Evolutionary conservation across 2,888 invertebrate genomes (phyloP).

Genomic region (Petrophora chlorosata): DNA sequence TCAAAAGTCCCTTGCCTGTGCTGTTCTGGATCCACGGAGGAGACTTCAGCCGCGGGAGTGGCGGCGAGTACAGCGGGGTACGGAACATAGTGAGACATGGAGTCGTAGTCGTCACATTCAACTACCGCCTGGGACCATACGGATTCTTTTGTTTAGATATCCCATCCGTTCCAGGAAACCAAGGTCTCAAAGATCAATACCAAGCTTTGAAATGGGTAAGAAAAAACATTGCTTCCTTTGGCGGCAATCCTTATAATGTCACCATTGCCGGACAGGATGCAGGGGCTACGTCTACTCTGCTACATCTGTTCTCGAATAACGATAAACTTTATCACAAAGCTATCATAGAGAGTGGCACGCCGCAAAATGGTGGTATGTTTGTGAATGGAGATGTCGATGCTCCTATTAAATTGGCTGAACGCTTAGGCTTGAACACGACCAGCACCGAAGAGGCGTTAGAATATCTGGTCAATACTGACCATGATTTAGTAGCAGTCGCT

Average conservation of each 20-base stretch:
- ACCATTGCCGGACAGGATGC: conserved; percentile 72
- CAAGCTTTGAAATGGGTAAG: conserved; percentile 69
- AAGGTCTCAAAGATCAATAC: conserved; percentile 74
- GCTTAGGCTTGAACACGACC: conserved; percentile 63
- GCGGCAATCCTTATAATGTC: conserved; percentile 73
- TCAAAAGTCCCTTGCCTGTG: conserved; percentile 66
- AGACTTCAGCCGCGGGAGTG: conserved; percentile 58
- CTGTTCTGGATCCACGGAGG: conserved; percentile 76
- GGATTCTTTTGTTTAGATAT: conserved; percentile 73
- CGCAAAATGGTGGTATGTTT: conserved; percentile 65
- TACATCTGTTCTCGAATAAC: conserved; percentile 68
- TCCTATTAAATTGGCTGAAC: conserved; percentile 61
- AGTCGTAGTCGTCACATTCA: conserved; percentile 68
- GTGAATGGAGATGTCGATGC: conserved; percentile 59
- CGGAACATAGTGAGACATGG: conserved; percentile 62
- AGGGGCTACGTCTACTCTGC: conserved; percentile 64
- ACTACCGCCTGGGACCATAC: conserved; percentile 74
- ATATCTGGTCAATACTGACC: conserved; percentile 56
- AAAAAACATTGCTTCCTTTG: conserved; percentile 68
- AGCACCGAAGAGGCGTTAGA: conserved; percentile 60
- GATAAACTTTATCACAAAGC: conserved; percentile 70
- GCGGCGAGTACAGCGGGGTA: conserved; percentile 53
- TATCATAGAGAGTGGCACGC: conserved; percentile 71
- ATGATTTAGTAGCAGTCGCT: conserved; percentile 61
- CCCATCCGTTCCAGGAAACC: conserved; percentile 69